Evolutionary conservation across 2,888 invertebrate genomes (phyloP).

Genomic region (Cacoxenus indagator): DNA sequence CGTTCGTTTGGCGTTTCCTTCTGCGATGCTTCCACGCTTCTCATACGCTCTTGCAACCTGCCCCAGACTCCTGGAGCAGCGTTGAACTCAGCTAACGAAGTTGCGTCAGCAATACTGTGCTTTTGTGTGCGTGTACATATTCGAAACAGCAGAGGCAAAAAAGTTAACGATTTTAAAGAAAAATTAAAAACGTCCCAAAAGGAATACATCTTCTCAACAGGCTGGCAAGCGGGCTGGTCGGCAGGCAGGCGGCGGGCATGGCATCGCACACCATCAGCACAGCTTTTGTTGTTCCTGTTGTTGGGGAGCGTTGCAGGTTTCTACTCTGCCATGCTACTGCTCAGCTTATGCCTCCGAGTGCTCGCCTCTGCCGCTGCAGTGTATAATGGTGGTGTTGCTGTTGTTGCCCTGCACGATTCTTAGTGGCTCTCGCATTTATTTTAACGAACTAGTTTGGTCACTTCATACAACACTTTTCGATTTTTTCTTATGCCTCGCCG

Average conservation of each 20-base stretch:
- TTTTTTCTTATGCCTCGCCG: not conserved
- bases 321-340: not conserved
- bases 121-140: not conserved
- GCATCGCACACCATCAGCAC: conserved; percentile 30
- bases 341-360: not conserved
- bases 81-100: conserved; percentile 42
- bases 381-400: conserved; percentile 4
- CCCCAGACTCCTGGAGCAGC: too few species aligned
- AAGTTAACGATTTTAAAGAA: conserved; percentile 63
- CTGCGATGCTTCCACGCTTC: not conserved
- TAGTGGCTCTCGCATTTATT: conserved; percentile 64
- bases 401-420: conserved; percentile 42
- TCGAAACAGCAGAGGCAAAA: conserved; percentile 15
- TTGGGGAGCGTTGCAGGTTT: not conserved
- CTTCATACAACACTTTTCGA: conserved; percentile 60
- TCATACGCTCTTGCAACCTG: not conserved
- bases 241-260: not conserved
- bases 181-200: conserved; percentile 66
- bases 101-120: conserved; percentile 39
- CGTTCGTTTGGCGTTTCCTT: not conserved
- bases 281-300: not conserved
- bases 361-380: conserved; percentile 27
- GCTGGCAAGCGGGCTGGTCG: conserved; percentile 28
- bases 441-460: conserved; percentile 69
- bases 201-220: conserved; percentile 60